Percentiles rank a stretch among this genome's conserved stretches.
Evolutionary conservation across 1,140 invertebrate genomes (phyloP).

Genomic region (Pectinophora gossypiella): DNA sequence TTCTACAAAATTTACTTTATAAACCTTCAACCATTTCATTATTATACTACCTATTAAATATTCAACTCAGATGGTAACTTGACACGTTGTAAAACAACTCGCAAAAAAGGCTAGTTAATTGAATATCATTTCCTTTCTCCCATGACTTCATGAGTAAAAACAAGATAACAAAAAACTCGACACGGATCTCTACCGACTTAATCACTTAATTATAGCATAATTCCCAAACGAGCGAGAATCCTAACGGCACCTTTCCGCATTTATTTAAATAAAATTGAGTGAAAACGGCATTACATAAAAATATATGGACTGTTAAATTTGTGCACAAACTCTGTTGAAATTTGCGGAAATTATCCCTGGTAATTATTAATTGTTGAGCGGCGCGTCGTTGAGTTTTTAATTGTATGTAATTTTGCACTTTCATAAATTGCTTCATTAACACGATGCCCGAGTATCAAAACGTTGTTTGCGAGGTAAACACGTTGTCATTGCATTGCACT

Average conservation of each 20-base stretch:
- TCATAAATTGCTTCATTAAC: constrained; percentile 3
- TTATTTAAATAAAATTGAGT: not conserved
- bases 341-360: not conserved
- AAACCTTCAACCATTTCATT: no score
- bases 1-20: no score
- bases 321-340: not conserved
- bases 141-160: no score
- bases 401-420: constrained; percentile 4
- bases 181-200: not conserved
- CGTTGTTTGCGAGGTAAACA: constrained; percentile 1
- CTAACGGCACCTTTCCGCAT: not conserved
- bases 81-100: no score
- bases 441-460: not conserved
- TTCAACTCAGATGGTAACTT: no score
- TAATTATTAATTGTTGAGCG: not conserved
- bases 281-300: not conserved
- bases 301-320: not conserved
- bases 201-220: not conserved
- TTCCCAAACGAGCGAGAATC: not conserved
- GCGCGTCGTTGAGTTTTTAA: not conserved
- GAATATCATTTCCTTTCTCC: no score
- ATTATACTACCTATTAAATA: no score
- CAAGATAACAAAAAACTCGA: not conserved
- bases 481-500: not conserved
- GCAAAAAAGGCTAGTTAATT: no score